Conservation (phyloP, 1,140 invertebrate species). For the Frieseomelitta varia region DNA sequence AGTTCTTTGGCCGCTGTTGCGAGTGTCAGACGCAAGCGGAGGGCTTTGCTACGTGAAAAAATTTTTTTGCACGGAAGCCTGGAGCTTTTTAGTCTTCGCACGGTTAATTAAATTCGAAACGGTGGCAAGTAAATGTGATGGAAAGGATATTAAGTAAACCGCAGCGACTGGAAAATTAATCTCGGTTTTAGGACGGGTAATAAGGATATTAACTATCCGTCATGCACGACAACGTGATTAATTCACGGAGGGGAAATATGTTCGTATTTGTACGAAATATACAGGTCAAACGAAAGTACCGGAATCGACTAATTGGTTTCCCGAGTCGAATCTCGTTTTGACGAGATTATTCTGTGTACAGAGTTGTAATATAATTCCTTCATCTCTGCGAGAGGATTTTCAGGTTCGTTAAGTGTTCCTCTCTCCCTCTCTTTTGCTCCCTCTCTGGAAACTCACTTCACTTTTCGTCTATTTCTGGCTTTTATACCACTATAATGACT, state of each 20-base stretch:
- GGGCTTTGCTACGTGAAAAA: neutral
- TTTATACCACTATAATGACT: neutral
- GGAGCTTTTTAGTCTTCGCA: neutral
- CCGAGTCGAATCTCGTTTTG: neutral
- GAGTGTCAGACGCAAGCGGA: neutral
- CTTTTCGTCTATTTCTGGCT: neutral
- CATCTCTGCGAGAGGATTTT: neutral
- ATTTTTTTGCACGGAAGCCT: neutral
- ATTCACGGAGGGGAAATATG: neutral
- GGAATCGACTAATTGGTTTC: neutral
- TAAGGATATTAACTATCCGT: neutral
- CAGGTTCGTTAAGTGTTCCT: neutral
- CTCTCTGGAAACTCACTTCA: too few species aligned
- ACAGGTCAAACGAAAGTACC: neutral
- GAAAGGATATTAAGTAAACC: constrained; percentile 1
- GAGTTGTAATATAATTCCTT: neutral
- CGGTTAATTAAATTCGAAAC: neutral
- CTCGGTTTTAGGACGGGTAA: neutral
- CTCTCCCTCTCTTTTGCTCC: too few species aligned
- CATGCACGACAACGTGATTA: neutral
- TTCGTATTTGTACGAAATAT: neutral
- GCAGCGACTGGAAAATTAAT: neutral
- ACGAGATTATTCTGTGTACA: neutral
- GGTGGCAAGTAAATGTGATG: neutral
- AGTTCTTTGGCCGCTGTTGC: neutral